Conservation (phyloP, 2,888 invertebrate species). For the Rhaphigaster nebulosa region DNA sequence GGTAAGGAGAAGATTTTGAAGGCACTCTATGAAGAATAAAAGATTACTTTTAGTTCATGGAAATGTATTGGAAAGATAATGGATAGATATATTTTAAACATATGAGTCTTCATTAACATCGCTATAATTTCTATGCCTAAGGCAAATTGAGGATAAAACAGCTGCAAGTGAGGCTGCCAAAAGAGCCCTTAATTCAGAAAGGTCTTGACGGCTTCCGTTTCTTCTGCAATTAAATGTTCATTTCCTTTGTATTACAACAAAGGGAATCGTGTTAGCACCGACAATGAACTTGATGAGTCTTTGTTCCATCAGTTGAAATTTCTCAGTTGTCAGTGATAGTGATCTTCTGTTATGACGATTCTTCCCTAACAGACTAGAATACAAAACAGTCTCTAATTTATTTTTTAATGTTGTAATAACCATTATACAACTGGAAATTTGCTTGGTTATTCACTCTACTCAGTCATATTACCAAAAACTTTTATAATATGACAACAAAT, state of each 20-base stretch:
- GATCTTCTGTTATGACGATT: neutral
- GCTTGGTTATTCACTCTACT: neutral
- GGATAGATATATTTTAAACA: neutral
- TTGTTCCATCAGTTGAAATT: neutral
- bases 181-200: neutral
- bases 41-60: neutral
- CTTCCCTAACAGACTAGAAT: neutral
- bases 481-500: neutral
- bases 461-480: neutral
- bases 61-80: neutral
- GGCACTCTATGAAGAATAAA: too few relatives aligned
- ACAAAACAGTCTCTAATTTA: neutral
- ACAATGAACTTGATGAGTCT: constrained; percentile 13
- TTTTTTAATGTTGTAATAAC: neutral
- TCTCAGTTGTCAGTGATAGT: constrained; percentile 22
- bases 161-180: neutral
- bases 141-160: neutral
- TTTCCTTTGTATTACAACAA: constrained; percentile 7
- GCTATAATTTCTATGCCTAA: neutral
- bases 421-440: neutral
- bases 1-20: too few relatives aligned
- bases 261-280: neutral
- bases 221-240: constrained; percentile 7
- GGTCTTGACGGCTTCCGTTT: neutral
- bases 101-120: neutral